These are phyloP conservation scores for Ia io DNA, from an alignment of 2,113 vertebrate genomes.

Conservation along the genomic window DNA sequence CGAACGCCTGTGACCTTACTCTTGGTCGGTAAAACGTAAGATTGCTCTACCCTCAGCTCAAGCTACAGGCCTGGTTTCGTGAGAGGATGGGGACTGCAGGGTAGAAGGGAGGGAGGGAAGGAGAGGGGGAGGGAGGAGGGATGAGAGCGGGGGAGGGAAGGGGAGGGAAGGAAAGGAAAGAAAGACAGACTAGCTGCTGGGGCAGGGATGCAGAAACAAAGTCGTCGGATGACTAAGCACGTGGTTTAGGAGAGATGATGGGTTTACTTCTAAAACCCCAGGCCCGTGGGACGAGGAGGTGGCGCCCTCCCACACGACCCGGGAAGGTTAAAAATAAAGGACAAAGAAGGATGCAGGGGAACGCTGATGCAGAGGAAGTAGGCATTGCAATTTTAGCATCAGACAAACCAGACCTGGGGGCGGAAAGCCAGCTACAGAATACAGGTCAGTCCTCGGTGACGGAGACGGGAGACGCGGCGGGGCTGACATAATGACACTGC, in stretches of 20 bases:
- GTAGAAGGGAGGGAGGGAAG: accelerated
- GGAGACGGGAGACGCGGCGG: background rate
- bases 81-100: background rate
- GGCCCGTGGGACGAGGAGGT: background rate
- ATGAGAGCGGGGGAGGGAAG: accelerated
- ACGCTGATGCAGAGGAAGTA: background rate
- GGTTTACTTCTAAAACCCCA: background rate
- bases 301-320: background rate
- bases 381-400: accelerated
- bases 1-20: background rate
- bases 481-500: accelerated
- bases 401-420: background rate
- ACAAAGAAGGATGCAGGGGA: background rate
- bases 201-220: background rate
- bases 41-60: background rate
- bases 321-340: background rate
- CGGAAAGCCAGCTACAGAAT: background rate
- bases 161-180: background rate
- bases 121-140: background rate
- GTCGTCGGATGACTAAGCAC: background rate
- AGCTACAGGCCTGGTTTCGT: accelerated
- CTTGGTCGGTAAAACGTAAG: background rate
- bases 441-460: background rate
- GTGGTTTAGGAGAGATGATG: background rate
- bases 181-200: background rate